These are phyloP conservation scores for Orussus abietinus DNA, from an alignment of 1,140 invertebrate species.

Conservation along the genomic window DNA sequence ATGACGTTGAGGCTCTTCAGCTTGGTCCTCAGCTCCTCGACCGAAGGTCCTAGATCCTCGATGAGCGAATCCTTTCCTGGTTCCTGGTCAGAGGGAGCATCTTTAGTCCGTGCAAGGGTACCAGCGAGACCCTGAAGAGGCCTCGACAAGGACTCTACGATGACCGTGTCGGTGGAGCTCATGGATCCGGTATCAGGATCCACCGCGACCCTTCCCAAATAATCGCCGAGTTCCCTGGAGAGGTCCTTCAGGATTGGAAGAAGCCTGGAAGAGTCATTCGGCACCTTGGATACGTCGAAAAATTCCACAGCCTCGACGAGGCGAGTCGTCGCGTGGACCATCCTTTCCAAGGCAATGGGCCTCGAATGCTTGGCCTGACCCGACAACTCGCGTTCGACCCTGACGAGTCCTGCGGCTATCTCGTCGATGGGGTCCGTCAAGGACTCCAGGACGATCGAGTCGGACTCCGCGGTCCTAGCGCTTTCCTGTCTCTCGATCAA, in stretches of 20 bases:
- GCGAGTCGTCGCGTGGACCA: constrained; percentile 25
- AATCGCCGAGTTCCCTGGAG: constrained; percentile 22
- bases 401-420: constrained; percentile 38
- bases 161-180: constrained; percentile 40
- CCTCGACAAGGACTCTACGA: constrained; percentile 38
- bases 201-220: constrained; percentile 27
- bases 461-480: constrained; percentile 15
- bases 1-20: constrained; percentile 36
- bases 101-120: not conserved
- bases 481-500: constrained; percentile 31
- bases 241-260: constrained; percentile 18
- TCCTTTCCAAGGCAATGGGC: constrained; percentile 40
- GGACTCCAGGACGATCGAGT: constrained; percentile 39
- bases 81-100: too few species aligned
- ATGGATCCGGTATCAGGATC: constrained; percentile 30
- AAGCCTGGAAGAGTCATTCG: constrained; percentile 15
- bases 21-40: constrained; percentile 33
- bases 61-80: constrained; percentile 4
- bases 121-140: constrained; percentile 26
- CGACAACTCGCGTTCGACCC: constrained; percentile 37
- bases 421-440: constrained; percentile 46
- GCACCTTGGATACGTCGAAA: not conserved
- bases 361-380: constrained; percentile 25
- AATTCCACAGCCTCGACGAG: constrained; percentile 16
- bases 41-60: constrained; percentile 20